Conservation (phyloP, 2,888 invertebrate genomes). For the Troides helena region DNA sequence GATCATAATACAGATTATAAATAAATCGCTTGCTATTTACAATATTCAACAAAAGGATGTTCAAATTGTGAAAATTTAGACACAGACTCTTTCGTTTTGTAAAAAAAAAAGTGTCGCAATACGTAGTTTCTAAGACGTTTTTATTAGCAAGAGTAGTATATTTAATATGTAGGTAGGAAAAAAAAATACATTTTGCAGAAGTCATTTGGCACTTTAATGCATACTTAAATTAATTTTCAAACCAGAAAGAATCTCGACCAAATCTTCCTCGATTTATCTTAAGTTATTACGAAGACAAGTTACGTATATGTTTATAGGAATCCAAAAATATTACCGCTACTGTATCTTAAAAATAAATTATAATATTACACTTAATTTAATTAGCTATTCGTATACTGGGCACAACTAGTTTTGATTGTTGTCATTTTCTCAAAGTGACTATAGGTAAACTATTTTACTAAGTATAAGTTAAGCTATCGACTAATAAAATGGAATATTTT, state of each 20-base stretch:
- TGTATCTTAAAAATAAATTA: conserved; percentile 79
- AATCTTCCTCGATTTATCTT: conserved; percentile 48
- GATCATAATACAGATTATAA: conserved; percentile 37
- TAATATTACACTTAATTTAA: conserved; percentile 66
- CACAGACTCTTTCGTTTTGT: conserved; percentile 61
- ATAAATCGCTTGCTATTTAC: conserved; percentile 59
- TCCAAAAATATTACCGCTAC: conserved; percentile 80
- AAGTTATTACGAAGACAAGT: conserved; percentile 60
- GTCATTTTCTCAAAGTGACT: conserved; percentile 75
- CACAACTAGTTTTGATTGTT: conserved; percentile 80
- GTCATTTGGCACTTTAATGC: conserved; percentile 72
- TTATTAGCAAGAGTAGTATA: conserved; percentile 1
- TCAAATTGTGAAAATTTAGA: conserved; percentile 51
- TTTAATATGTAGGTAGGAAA: conserved; percentile 43
- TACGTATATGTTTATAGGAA: conserved; percentile 80
- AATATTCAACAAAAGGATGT: conserved; percentile 58
- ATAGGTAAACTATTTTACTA: conserved; percentile 76
- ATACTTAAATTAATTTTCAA: conserved; percentile 43
- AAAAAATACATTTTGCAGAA: conserved; percentile 37
- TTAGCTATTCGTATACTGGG: conserved; percentile 80
- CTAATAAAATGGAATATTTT: conserved; percentile 76
- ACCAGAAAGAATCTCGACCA: conserved; percentile 67
- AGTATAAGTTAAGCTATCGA: conserved; percentile 78
- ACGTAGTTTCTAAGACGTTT: neutral
- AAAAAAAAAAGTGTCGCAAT: conserved; percentile 32